Base-by-base conservation (phyloP, 1,140 invertebrate species). In the Spodoptera frugiperda region DNA sequence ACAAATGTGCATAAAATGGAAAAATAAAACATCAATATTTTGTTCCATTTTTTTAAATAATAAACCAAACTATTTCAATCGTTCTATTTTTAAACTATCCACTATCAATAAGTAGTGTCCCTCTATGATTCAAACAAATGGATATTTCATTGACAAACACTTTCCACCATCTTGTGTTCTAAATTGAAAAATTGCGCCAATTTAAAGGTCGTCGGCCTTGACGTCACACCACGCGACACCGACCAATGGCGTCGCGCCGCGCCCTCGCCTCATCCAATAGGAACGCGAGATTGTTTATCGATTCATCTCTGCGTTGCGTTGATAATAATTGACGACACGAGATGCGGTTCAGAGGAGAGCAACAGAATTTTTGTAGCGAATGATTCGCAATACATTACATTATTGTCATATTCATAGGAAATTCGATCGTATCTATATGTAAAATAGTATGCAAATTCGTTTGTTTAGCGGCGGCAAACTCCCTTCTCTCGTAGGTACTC, bases 101-200 rank as follows among this genome's bases (percentile, higher is more conserved):
- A 46, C 57, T 30, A 71, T 71, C 51, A 53, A 71, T 71, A 71
- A 71, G 25, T 71, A 30, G 15, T 71, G 39, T 33, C n/a, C 4
- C 53, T 55, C 44, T 73, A 63, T 75, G 17, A 75, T 54, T 63
- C 30, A 65, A 78, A 78, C 49, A 72, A 73, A 68, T 39, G n/a
- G 17, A 19, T 72, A 59, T 78, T 78, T 73, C n/a, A 74, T 78
- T 68, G 72, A 80, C 78, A 84, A 84, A 84, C 82, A 79, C 81
- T 82, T 82, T 79, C 82, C 72, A 80, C 59, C 72, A 74, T 49
- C 49, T 72, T 74, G 82, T 77, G 78, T 84, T 88, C 83, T 88
- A 86, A 91, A 89, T 91, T 89, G 88, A 89, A 89, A 91, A 91
- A 91, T 89, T 87, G 84, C 85, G 80, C 81, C 87, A 87, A 91